These are phyloP conservation scores for Acarapis woodi DNA, from an alignment of 1,140 invertebrate species.

Conservation along the genomic window DNA sequence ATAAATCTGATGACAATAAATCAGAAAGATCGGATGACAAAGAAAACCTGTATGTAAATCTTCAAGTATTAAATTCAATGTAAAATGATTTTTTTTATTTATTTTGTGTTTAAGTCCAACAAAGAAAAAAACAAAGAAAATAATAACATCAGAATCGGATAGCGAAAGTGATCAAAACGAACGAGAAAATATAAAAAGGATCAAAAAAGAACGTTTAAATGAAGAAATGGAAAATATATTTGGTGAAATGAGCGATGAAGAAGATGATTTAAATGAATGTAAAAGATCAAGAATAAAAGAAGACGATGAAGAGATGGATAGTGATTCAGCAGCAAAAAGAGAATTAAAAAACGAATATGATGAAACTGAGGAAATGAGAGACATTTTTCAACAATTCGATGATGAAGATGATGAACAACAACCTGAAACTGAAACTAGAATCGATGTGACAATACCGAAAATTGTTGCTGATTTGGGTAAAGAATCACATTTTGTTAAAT, in stretches of 20 bases:
- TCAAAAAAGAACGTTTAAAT: neutral
- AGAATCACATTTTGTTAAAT: constrained; percentile 74
- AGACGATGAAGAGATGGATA: neutral
- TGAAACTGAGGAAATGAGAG: neutral
- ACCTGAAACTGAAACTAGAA: constrained; percentile 58
- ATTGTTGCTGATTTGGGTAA: constrained; percentile 68
- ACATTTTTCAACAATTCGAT: neutral
- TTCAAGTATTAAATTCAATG: no score
- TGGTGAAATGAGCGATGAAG: neutral
- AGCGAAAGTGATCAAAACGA: neutral
- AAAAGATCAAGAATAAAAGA: neutral
- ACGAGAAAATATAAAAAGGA: neutral
- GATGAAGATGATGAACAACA: constrained; percentile 15
- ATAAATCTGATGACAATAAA: no score
- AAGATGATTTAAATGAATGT: neutral
- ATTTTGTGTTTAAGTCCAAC: neutral
- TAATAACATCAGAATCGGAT: neutral
- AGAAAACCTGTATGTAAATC: no score
- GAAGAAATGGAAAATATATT: no score
- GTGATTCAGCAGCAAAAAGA: neutral
- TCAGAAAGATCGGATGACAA: no score
- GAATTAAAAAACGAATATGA: neutral
- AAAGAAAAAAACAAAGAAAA: neutral
- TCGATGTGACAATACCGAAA: constrained; percentile 85
- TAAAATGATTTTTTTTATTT: neutral